Evolutionary conservation across 1,140 invertebrate genomes (phyloP).

Genomic region (Cepaea nemoralis): DNA sequence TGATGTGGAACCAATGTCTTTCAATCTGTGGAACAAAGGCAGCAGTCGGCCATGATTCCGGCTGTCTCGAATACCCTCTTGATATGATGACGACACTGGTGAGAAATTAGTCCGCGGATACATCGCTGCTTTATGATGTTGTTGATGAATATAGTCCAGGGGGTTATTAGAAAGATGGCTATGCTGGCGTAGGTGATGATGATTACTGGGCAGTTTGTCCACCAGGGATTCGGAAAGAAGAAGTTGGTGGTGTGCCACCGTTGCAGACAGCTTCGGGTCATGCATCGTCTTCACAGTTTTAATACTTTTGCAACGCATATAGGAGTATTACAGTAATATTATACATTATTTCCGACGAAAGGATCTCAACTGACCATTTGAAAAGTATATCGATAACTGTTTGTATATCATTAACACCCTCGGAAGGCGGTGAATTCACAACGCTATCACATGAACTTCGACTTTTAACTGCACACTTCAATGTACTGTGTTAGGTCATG

Average conservation of each 20-base stretch:
- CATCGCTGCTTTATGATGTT: not conserved
- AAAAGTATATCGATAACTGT: too few species aligned
- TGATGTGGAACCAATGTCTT: not conserved
- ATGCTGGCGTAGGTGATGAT: not conserved
- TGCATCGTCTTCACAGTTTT: not conserved
- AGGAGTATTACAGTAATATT: too few species aligned
- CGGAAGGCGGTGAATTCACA: too few species aligned
- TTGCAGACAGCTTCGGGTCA: conserved; percentile 5
- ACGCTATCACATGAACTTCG: too few species aligned
- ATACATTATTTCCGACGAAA: too few species aligned
- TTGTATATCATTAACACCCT: too few species aligned
- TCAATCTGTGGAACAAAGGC: conserved; percentile 1
- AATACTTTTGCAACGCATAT: too few species aligned
- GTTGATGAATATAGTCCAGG: not conserved
- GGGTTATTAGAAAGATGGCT: not conserved
- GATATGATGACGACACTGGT: not conserved
- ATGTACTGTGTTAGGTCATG: too few species aligned
- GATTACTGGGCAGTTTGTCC: not conserved
- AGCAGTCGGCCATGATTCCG: not conserved
- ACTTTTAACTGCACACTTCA: too few species aligned
- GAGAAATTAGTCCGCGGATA: not conserved
- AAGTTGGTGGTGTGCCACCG: conserved; percentile 1
- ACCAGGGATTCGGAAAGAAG: not conserved
- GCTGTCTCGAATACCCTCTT: not conserved
- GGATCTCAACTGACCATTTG: too few species aligned